Base-by-base conservation (phyloP, 2,797 vertebrate species). In the Heterohyrax brucei region DNA sequence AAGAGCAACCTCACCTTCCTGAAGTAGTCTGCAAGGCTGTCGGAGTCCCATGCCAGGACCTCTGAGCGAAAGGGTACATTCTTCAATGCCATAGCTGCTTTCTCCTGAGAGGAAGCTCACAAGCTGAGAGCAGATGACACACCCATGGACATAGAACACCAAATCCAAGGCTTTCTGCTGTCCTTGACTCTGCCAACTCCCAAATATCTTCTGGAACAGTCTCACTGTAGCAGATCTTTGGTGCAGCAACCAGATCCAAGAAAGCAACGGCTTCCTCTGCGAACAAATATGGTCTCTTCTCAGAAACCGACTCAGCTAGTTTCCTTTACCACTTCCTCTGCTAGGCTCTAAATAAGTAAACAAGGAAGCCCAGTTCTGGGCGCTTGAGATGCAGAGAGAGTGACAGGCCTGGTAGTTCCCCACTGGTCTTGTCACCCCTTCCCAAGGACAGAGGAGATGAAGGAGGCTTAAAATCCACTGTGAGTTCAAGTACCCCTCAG, bases 251-350 rank as follows among this genome's bases (percentile, higher is more conserved):
- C 79, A 85, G 72, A 97, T 97, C 97, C 96, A 96, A 95, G 96
- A 96, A 96, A 96, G 97, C 89, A 87, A 30, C 87, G 33, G 97
- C 98, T 99, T 98, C 98, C 98, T 98, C 97, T 96, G 30, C 26
- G 53, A 76, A 97, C 98, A 97, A 98, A 98, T 98, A 98, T 97
- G 97, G 97, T 98, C 96, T 98, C 97, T 98, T 98, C 98, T 98
- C 97, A 98, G 98, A 99, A 99, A 98, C 98, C 98, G 59, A 98
- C 95, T 95, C 97, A 98, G 97, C 98, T 93, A 96, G 96, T 98
- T 98, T 98, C 98, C 98, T 98, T 98, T 95, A 98, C 98, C 98
- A 99, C 99, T 99, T 99, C 99, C 99, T 98, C 97, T 98, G 96
- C 97, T 94, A 96, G 87, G 95, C 96, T 91, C 97, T 98, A 98